These are phyloP conservation scores for Onychomys torridus DNA, from an alignment of 2,797 vertebrate genomes.

Conservation along the genomic window DNA sequence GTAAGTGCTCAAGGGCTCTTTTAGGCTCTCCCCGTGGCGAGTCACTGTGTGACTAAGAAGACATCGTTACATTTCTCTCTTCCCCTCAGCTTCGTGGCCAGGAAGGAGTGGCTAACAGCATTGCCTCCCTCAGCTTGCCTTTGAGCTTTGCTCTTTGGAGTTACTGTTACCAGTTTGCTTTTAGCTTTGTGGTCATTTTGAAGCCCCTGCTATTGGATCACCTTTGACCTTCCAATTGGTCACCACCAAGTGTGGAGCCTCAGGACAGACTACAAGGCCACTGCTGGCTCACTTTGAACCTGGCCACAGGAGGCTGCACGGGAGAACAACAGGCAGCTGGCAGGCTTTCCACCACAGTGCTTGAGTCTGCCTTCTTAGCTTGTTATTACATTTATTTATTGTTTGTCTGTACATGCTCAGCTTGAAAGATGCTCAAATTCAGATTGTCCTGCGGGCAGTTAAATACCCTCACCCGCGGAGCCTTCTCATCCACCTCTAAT, in stretches of 20 bases:
- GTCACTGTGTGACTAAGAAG: not conserved
- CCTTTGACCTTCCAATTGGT: not conserved
- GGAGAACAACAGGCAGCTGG: not conserved
- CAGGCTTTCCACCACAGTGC: not conserved
- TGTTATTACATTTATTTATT: not conserved
- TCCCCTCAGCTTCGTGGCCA: too few relatives aligned
- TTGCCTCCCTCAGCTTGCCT: not conserved
- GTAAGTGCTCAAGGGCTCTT: too few relatives aligned
- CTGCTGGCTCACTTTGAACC: not conserved
- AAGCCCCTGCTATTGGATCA: not conserved
- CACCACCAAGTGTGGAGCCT: not conserved
- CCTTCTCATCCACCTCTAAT: not conserved
- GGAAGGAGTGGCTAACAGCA: not conserved
- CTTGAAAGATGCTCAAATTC: too few relatives aligned
- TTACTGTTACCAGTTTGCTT: not conserved
- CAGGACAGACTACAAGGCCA: too few relatives aligned
- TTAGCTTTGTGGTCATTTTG: not conserved
- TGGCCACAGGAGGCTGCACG: not conserved
- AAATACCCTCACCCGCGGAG: not conserved
- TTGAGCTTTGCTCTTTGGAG: not conserved
- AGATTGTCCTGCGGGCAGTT: not conserved
- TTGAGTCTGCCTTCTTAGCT: not conserved
- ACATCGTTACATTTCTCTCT: rapidly evolving
- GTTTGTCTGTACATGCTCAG: not conserved
- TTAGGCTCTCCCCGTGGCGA: not conserved